These are phyloP conservation scores for Ylistrum balloti DNA, from an alignment of 1,140 invertebrate genomes.

Conservation along the genomic window DNA sequence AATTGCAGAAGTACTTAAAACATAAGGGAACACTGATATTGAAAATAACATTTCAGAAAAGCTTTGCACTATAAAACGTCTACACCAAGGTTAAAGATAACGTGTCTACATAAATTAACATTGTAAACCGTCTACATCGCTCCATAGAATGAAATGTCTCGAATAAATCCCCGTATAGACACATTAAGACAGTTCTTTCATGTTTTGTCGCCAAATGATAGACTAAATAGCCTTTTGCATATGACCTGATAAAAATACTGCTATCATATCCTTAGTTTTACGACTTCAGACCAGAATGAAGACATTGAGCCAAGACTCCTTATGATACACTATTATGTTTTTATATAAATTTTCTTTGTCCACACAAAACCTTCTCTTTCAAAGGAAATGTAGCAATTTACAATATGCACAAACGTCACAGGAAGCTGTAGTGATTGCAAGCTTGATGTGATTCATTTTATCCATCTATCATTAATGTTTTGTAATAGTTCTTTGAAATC, in stretches of 20 bases:
- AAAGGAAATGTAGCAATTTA: constrained; percentile 35
- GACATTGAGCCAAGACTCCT: neutral
- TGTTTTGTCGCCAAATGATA: constrained; percentile 34
- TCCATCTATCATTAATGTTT: neutral
- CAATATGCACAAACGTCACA: neutral
- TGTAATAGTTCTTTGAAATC: neutral
- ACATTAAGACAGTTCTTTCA: neutral
- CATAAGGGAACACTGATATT: too few relatives aligned
- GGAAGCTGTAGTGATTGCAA: neutral
- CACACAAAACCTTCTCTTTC: constrained; percentile 22
- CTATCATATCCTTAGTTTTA: neutral
- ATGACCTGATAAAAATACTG: neutral
- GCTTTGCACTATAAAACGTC: too few relatives aligned
- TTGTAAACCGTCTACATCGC: neutral
- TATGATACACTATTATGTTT: constrained; percentile 24
- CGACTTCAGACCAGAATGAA: neutral
- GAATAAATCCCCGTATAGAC: neutral
- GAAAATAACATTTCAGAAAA: too few relatives aligned
- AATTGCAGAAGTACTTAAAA: too few relatives aligned
- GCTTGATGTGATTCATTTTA: neutral
- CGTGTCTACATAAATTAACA: neutral
- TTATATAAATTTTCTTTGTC: constrained; percentile 21
- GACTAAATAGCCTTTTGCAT: neutral
- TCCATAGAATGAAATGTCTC: neutral
- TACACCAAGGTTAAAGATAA: too few relatives aligned